These are phyloP conservation scores for Folsomia candida DNA, from an alignment of 2,888 invertebrate genomes.

Conservation along the genomic window DNA sequence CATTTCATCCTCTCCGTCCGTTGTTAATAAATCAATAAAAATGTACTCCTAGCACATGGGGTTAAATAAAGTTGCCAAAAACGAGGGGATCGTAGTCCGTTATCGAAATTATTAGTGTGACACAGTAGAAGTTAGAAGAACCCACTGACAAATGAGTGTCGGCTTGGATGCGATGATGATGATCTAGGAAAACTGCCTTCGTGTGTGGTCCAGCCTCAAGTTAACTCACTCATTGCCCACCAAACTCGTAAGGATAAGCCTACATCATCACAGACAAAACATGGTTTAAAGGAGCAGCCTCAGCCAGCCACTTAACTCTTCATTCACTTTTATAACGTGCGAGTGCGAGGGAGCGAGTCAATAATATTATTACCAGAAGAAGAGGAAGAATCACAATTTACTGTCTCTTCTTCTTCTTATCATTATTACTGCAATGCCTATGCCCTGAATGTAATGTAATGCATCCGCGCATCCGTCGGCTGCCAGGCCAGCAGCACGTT, in stretches of 20 bases:
- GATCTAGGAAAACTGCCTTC: slow-evolving; percentile 39
- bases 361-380: neutral
- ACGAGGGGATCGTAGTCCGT: too few relatives aligned
- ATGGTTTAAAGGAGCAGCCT: too few relatives aligned
- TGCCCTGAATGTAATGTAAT: too few relatives aligned
- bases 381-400: neutral
- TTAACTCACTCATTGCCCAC: too few relatives aligned
- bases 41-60: neutral
- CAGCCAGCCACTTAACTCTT: neutral
- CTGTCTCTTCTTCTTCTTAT: neutral
- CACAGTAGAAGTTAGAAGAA: too few relatives aligned
- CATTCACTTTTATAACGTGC: neutral
- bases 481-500: too few relatives aligned
- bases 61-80: neutral
- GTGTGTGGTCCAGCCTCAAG: slow-evolving; percentile 48
- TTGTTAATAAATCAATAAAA: neutral
- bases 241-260: too few relatives aligned
- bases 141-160: slow-evolving; percentile 51
- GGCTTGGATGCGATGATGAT: too few relatives aligned
- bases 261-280: neutral
- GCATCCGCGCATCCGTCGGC: too few relatives aligned
- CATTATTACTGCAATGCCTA: too few relatives aligned
- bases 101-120: slow-evolving; percentile 50
- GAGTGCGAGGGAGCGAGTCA: neutral
- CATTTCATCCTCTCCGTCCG: too few relatives aligned